A percentile compares a stretch with the other conserved stretches of the same genome.
phyloP scores from a whole-genome alignment of 2,113 vertebrate species.

The Passer montanus region DNA sequence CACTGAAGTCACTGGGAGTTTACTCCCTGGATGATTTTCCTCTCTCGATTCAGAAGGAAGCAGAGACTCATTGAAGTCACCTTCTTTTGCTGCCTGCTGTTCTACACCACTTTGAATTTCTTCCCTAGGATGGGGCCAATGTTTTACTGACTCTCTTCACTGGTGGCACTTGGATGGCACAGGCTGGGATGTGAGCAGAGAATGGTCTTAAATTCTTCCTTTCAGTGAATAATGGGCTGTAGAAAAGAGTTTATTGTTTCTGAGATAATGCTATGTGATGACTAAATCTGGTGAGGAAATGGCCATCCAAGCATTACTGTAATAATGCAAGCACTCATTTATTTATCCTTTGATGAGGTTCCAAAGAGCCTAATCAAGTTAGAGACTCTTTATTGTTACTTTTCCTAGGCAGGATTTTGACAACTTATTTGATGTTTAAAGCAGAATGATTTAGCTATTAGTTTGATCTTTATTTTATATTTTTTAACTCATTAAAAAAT shows the following conservation, averaged over 20 bases:
- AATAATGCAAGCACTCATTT: conserved; percentile 25
- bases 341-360: conserved; percentile 35
- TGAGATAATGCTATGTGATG: conserved; percentile 6
- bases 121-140: fast-evolving
- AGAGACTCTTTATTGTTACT: not conserved
- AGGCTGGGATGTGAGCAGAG: not conserved
- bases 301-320: conserved; percentile 9
- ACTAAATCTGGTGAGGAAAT: conserved; percentile 26
- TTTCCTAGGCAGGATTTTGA: not conserved
- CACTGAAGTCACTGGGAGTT: not conserved
- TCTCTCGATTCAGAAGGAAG: not conserved
- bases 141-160: not conserved
- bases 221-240: conserved; percentile 21
- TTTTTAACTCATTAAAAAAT: not conserved
- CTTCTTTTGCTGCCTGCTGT: not conserved
- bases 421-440: not conserved
- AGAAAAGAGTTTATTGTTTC: conserved; percentile 27
- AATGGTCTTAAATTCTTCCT: not conserved
- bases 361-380: conserved; percentile 31
- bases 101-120: not conserved
- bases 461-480: not conserved
- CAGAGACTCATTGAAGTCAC: not conserved
- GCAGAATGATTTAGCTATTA: not conserved
- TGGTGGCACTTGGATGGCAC: not conserved
- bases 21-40: not conserved